Evolutionary conservation across 1,140 invertebrate species (phyloP).

Genomic region (Episyrphus balteatus): DNA sequence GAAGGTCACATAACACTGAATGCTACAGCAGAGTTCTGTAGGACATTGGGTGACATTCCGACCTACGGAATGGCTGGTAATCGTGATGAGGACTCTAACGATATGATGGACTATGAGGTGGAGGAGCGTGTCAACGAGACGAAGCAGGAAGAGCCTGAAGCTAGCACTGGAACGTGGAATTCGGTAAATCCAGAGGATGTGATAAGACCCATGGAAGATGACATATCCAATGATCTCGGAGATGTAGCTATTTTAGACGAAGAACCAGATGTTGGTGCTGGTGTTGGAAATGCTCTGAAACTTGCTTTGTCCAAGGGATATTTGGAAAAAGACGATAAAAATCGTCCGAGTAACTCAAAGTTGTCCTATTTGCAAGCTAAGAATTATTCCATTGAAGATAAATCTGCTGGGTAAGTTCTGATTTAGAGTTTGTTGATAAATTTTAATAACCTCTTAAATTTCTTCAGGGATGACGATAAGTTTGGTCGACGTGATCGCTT

Average conservation of each 20-base stretch:
- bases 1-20: constrained; percentile 69
- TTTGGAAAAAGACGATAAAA: constrained; percentile 69
- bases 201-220: constrained; percentile 28
- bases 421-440: neutral
- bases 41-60: constrained; percentile 90
- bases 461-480: constrained; percentile 70
- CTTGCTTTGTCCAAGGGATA: constrained; percentile 94
- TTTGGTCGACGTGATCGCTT: constrained; percentile 55
- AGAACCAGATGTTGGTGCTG: constrained; percentile 86
- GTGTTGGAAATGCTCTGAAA: constrained; percentile 83
- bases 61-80: constrained; percentile 84
- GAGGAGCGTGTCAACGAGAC: constrained; percentile 7
- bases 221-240: constrained; percentile 33
- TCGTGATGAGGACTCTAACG: constrained; percentile 69
- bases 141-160: constrained; percentile 21
- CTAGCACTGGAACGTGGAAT: constrained; percentile 38
- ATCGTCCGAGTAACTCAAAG: constrained; percentile 57
- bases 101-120: constrained; percentile 51
- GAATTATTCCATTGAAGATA: constrained; percentile 96
- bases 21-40: constrained; percentile 93
- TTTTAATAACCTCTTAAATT: neutral
- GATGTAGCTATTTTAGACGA: constrained; percentile 78
- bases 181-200: constrained; percentile 39
- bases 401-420: constrained; percentile 63
- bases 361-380: constrained; percentile 70